Percentiles rank a stretch among this genome's conserved stretches.
Evolutionary conservation across 1,140 invertebrate genomes (phyloP).

Genomic region (Chlorops oryzae): DNA sequence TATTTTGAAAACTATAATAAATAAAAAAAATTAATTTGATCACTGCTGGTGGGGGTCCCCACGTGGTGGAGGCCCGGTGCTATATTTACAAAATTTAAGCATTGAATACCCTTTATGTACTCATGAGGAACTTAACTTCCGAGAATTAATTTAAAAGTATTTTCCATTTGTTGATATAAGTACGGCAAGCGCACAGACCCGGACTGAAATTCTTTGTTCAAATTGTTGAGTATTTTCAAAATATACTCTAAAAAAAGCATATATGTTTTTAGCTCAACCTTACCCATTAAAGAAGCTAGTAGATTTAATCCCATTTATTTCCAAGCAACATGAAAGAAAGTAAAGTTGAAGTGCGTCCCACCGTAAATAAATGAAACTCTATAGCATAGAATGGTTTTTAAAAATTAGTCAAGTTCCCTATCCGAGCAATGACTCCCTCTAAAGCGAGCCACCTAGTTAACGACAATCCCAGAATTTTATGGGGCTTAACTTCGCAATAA

Average conservation of each 20-base stretch:
- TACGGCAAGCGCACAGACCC: not conserved
- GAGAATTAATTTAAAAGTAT: not conserved
- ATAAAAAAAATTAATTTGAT: too few species aligned
- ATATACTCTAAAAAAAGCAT: not conserved
- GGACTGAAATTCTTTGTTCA: not conserved
- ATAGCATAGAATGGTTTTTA: too few species aligned
- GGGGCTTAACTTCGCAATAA: slow-evolving; percentile 20
- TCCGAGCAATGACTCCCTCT: slow-evolving; percentile 13
- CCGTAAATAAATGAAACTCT: too few species aligned
- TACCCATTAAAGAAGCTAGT: not conserved
- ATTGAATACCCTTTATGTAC: not conserved
- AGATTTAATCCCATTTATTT: not conserved
- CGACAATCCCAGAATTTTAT: slow-evolving; percentile 23
- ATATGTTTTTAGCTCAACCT: not conserved
- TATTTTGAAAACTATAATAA: too few species aligned
- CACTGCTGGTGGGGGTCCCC: too few species aligned
- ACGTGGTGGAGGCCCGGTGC: too few species aligned
- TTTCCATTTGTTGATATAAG: not conserved
- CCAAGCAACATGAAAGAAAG: not conserved
- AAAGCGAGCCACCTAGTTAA: slow-evolving; percentile 25
- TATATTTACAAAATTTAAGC: not conserved
- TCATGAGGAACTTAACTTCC: not conserved
- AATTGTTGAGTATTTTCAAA: not conserved
- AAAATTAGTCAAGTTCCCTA: too few species aligned
- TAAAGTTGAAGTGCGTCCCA: not conserved